Base-by-base conservation (phyloP, 2,113 vertebrate genomes). In the Ailurus styani region DNA sequence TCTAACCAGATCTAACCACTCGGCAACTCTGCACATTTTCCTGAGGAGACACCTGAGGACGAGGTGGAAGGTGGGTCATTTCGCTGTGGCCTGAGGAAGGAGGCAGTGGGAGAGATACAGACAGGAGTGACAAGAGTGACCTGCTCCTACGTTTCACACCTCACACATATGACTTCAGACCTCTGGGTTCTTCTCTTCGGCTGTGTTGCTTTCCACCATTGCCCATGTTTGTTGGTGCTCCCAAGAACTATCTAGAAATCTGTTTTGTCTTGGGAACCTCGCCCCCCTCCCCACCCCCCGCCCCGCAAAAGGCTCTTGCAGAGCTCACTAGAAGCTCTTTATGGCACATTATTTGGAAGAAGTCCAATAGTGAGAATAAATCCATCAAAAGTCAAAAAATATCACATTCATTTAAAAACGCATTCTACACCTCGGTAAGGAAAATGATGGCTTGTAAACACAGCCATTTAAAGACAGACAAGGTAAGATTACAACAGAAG, bases 341-440 rank as follows among this genome's bases (percentile, higher is more conserved):
- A 6, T 27, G 66, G 27, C 57, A 57, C 25, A 47, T 90, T 42
- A 17, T 75, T 89, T 91, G 97, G 83, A 96, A 88, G 94, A 72
- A 68, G 23, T 50, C 89, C 93, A 55, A 1, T 7, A 42, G 62
- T 77, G 54, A 64, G 42, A 96, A 81, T 73, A 93, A 91, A 77
- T 70, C 25, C 87, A 82, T 85, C 82, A 45, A 57, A 90, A 45
- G 75, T 96, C 84, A 93, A 95, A 81, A 75, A 90, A 97, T 85
- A 81, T 13, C 68, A 45, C 4, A 66, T 34, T 40, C 75, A 64
- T 88, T 79, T 47, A 84, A 90, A 94, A 83, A 45, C 12, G 55
- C 79, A 40, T 68, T 90, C 87, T 94, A 50, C 68, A 66, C 57
- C 7, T 54, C 42, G 68, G 10, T 47, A 42, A 45, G 60, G 84